phyloP scores from a whole-genome alignment of 2,113 vertebrate genomes.

The Verasper variegatus region DNA sequence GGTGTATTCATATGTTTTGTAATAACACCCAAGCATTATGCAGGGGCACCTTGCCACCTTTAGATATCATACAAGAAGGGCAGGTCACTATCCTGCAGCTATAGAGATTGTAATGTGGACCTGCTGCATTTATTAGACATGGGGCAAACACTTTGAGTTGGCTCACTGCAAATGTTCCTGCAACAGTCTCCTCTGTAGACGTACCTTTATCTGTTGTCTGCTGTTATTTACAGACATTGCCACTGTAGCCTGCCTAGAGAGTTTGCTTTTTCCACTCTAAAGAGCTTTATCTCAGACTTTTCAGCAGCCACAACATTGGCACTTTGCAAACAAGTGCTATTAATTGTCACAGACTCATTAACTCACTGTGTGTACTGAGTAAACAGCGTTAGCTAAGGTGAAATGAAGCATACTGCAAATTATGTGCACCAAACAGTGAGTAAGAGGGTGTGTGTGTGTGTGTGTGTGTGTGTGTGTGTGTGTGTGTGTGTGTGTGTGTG shows the following conservation, averaged over 20 bases:
- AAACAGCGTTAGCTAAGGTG: slow-evolving; percentile 65
- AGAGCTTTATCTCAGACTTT: slow-evolving; percentile 35
- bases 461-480: slow-evolving; percentile 1
- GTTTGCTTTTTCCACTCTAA: slow-evolving; percentile 10
- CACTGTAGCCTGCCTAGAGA: not conserved
- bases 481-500: not conserved
- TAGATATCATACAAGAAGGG: slow-evolving; percentile 34
- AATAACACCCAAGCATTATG: slow-evolving; percentile 31
- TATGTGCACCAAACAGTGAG: slow-evolving; percentile 46
- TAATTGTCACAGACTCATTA: slow-evolving; percentile 71
- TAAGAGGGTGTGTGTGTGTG: slow-evolving; percentile 14
- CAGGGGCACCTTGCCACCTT: slow-evolving; percentile 35
- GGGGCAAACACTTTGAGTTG: slow-evolving; percentile 21
- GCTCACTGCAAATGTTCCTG: slow-evolving; percentile 8
- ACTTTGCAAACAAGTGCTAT: slow-evolving; percentile 61
- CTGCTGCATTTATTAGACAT: slow-evolving; percentile 26
- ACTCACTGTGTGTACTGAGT: slow-evolving; percentile 54
- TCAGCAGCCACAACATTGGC: slow-evolving; percentile 27
- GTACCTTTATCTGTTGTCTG: not conserved
- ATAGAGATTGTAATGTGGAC: slow-evolving; percentile 2
- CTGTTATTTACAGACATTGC: slow-evolving; percentile 13
- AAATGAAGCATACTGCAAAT: slow-evolving; percentile 66
- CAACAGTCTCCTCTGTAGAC: slow-evolving; percentile 7
- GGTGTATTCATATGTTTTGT: slow-evolving; percentile 31
- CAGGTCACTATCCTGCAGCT: slow-evolving; percentile 9